Evolutionary conservation across 2,888 invertebrate genomes (phyloP).

Genomic region (Eucera pruinosa): DNA sequence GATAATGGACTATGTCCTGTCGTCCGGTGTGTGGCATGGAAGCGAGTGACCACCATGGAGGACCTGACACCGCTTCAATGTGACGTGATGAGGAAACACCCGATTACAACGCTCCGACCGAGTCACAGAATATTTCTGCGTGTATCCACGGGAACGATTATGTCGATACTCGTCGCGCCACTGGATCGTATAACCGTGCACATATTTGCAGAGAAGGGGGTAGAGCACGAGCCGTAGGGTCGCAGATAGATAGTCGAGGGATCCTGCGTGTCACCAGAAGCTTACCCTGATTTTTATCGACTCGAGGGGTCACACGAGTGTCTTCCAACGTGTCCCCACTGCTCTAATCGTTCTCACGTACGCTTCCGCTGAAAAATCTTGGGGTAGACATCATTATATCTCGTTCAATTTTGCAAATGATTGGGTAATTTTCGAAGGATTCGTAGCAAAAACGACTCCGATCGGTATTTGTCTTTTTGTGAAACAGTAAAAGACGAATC

Average conservation of each 20-base stretch:
- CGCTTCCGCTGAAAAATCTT: no score
- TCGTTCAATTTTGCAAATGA: no score
- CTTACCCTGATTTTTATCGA: constrained; percentile 55
- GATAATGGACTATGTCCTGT: constrained; percentile 84
- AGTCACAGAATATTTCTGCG: constrained; percentile 65
- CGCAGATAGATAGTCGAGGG: constrained; percentile 21
- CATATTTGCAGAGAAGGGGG: constrained; percentile 43
- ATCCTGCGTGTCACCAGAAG: constrained; percentile 39
- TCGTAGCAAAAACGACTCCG: no score
- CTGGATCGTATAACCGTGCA: constrained; percentile 51
- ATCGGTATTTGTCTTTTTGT: no score
- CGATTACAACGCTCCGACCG: constrained; percentile 78
- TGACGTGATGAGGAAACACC: constrained; percentile 83
- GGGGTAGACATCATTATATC: no score
- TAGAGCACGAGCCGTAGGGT: constrained; percentile 22
- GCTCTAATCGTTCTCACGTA: constrained; percentile 11
- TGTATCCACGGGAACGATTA: constrained; percentile 63
- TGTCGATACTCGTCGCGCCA: constrained; percentile 41
- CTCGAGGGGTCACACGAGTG: constrained; percentile 34
- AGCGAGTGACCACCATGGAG: constrained; percentile 67
- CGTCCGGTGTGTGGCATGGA: constrained; percentile 73
- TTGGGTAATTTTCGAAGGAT: no score
- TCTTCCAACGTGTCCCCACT: constrained; percentile 16
- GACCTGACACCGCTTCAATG: constrained; percentile 79
- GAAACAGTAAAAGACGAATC: no score